Evolutionary conservation across 2,888 invertebrate genomes (phyloP), one percentile per base, ranked within the genome.

Genomic region (Campoletis raptor): DNA sequence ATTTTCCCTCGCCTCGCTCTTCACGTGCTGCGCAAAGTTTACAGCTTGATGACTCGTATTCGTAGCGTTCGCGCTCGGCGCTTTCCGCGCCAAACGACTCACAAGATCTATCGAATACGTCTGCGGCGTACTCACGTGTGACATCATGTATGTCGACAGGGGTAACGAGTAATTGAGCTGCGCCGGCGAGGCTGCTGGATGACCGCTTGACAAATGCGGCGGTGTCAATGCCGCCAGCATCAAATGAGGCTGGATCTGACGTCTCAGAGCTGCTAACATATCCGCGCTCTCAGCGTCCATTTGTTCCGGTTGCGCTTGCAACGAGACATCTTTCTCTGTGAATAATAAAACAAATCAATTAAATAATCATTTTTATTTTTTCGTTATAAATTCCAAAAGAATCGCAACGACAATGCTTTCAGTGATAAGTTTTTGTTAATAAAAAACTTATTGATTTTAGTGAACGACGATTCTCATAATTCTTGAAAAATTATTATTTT

Each of bases 211-310:
- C 87, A 94, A 88, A 89, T 93, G 94, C 70, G 95, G 95, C 21
- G 89, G 89, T 77, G 96, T 95, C 90, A 96, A 95, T 82, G 96
- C 95, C 10, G 96, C 96, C 95, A 96, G 96, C 93, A 96, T 95
- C 83, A 97, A 94, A 92, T 97, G 97, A 81, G 97, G 97, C 92
- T 97, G 97, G 89, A 97, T 95, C 93, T 96, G 96, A 30, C 96
- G 95, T 15, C 97, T 95, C 89, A 97, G 94, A 70, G 97, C 97
- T 72, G 96, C 96, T 91, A 97, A 94, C 95, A 97, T 96, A 69
- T 96, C 96, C 90, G 96, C 96, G 89, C 96, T 96, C 79, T 95
- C 95, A 37, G 95, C 94, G 83, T 94, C 95, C 90, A 93, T 92
- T 82, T 92, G 92, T 73, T 94, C 94, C 5, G 91, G 89, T 54